These are phyloP conservation scores for Manacus vitellinus DNA, from an alignment of 2,113 vertebrate genomes.

Conservation along the genomic window DNA sequence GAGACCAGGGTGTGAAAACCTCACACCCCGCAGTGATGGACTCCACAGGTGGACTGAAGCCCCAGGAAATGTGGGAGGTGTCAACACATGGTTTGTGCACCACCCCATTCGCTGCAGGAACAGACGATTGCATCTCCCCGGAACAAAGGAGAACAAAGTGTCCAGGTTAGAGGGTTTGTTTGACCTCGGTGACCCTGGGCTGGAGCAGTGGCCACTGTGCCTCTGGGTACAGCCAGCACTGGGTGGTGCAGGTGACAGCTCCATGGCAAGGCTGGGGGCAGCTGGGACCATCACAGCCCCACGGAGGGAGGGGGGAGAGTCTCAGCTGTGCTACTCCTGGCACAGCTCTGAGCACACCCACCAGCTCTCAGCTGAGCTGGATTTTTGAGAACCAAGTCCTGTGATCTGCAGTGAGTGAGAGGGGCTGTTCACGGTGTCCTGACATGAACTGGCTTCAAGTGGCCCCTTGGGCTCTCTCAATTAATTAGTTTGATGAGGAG, in stretches of 20 bases:
- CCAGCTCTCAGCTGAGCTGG: neutral
- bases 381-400: fast-evolving
- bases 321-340: neutral
- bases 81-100: neutral
- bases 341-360: fast-evolving
- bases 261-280: neutral
- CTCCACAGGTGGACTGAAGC: neutral
- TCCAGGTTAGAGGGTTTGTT: neutral
- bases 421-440: neutral
- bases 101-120: neutral
- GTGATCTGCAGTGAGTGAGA: neutral
- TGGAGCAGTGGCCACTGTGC: neutral
- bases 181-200: fast-evolving
- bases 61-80: neutral
- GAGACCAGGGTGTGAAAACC: neutral
- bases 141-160: fast-evolving
- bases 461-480: neutral
- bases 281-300: neutral
- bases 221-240: neutral
- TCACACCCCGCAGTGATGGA: neutral
- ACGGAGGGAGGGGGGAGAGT: fast-evolving
- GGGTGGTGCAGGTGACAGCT: neutral
- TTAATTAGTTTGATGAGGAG: neutral
- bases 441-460: fast-evolving
- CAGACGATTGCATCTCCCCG: fast-evolving